phyloP scores from a whole-genome alignment of 2,797 vertebrate genomes.

The Xiphophorus birchmanni region DNA sequence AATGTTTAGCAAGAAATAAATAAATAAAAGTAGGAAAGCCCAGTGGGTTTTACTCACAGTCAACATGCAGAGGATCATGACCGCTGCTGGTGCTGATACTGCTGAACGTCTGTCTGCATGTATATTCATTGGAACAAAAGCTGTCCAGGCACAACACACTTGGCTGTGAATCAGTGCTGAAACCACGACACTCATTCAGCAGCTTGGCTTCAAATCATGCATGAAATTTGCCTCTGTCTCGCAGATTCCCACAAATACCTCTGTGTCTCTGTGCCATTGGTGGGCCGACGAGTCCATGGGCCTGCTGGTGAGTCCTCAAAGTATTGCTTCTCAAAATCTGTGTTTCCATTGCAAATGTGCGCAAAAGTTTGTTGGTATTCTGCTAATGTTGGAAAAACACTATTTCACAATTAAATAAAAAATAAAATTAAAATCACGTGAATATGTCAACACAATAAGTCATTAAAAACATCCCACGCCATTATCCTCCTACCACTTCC shows the following conservation, averaged over 20 bases:
- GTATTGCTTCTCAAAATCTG: not conserved
- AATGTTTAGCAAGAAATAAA: constrained; percentile 35
- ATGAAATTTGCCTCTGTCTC: constrained; percentile 60
- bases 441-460: too few species aligned
- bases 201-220: constrained; percentile 62
- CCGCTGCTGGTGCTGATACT: constrained; percentile 29
- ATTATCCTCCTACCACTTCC: too few species aligned
- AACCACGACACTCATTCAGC: constrained; percentile 45
- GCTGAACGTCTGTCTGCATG: constrained; percentile 9
- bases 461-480: too few species aligned
- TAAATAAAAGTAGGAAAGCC: constrained; percentile 14
- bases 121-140: constrained; percentile 31
- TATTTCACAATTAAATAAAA: too few species aligned
- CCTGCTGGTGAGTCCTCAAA: not conserved
- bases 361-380: too few species aligned
- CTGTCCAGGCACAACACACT: constrained; percentile 41
- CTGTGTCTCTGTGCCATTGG: constrained; percentile 42
- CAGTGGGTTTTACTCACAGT: constrained; percentile 45
- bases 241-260: constrained; percentile 36
- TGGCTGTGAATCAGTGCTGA: constrained; percentile 38
- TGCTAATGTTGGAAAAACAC: too few species aligned
- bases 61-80: constrained; percentile 32
- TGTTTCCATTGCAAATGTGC: too few species aligned
- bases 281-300: not conserved
- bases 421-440: too few species aligned